These are phyloP conservation scores for Trissolcus brochymenae DNA, from an alignment of 2,888 invertebrate species.

Conservation along the genomic window DNA sequence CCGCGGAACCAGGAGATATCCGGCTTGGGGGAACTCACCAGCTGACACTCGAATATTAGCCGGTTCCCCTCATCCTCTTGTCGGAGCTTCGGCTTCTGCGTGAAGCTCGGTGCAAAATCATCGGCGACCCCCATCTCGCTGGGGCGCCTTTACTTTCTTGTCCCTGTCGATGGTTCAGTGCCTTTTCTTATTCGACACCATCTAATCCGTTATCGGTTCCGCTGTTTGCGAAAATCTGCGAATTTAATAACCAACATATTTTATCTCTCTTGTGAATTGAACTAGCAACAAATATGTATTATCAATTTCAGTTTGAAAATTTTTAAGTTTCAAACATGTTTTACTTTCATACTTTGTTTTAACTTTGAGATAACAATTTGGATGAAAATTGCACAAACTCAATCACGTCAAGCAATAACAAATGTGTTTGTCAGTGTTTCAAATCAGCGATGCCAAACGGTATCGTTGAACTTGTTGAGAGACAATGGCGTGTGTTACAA, in stretches of 20 bases:
- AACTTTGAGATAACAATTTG: background rate
- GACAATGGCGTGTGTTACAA: constrained; percentile 29
- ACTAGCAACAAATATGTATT: too few relatives aligned
- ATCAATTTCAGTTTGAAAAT: too few relatives aligned
- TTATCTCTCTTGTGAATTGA: too few relatives aligned
- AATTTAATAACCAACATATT: constrained; percentile 1
- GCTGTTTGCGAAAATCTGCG: constrained; percentile 23
- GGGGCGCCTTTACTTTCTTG: constrained; percentile 63
- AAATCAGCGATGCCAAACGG: constrained; percentile 27
- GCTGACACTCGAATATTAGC: constrained; percentile 95
- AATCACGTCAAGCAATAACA: constrained; percentile 30
- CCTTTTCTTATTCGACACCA: constrained; percentile 64
- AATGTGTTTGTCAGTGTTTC: constrained; percentile 37
- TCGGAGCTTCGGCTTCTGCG: constrained; percentile 96
- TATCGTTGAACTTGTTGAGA: constrained; percentile 34
- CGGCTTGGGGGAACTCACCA: constrained; percentile 91
- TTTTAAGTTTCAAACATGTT: too few relatives aligned
- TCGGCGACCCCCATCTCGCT: constrained; percentile 88
- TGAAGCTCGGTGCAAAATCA: constrained; percentile 98
- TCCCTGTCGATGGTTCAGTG: constrained; percentile 40
- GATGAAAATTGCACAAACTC: background rate
- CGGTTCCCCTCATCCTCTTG: constrained; percentile 98
- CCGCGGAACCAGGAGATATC: constrained; percentile 95
- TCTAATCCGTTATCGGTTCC: constrained; percentile 56
- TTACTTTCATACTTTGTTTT: too few relatives aligned